A percentile compares a stretch with the other conserved stretches of the same genome.
These are phyloP conservation scores for Eupithecia exiguata DNA, from an alignment of 2,888 invertebrate genomes.

Conservation along the genomic window DNA sequence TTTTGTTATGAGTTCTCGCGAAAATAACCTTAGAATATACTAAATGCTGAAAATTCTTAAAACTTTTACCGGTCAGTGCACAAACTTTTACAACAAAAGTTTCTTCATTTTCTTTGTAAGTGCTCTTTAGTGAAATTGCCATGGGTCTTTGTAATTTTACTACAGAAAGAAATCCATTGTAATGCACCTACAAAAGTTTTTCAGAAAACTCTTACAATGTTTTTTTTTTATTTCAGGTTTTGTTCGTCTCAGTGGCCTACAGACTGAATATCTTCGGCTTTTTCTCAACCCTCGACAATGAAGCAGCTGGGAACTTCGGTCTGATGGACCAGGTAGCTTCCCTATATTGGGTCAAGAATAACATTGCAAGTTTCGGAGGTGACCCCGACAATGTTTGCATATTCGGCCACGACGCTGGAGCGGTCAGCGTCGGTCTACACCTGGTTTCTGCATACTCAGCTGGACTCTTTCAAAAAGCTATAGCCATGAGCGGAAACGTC, in stretches of 20 bases:
- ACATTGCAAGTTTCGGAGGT: slow-evolving; percentile 90
- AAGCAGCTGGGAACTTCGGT: slow-evolving; percentile 91
- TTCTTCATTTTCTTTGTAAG: not conserved
- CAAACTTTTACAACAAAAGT: not conserved
- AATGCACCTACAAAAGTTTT: not conserved
- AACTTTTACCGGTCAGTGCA: not conserved
- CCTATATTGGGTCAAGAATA: slow-evolving; percentile 89
- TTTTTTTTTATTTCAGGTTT: slow-evolving; percentile 77
- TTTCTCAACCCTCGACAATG: slow-evolving; percentile 90
- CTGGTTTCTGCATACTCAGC: slow-evolving; percentile 87
- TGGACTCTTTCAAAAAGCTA: slow-evolving; percentile 89
- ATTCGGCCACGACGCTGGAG: slow-evolving; percentile 92
- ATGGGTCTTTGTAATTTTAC: not conserved
- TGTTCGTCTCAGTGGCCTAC: slow-evolving; percentile 91
- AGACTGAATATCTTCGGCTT: slow-evolving; percentile 93
- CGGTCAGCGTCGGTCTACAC: slow-evolving; percentile 90
- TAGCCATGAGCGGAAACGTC: slow-evolving; percentile 92
- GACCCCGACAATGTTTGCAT: slow-evolving; percentile 89
- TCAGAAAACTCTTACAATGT: not conserved
- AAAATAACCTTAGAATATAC: too few species aligned
- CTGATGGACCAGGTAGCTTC: slow-evolving; percentile 92
- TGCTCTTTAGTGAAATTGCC: slow-evolving; percentile 6
- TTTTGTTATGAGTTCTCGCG: too few species aligned
- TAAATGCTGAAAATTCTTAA: not conserved
- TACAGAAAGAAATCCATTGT: not conserved